Percentiles rank a stretch among this genome's conserved stretches.
These are phyloP conservation scores for Lagria hirta DNA, from an alignment of 2,888 invertebrate genomes.

Conservation along the genomic window DNA sequence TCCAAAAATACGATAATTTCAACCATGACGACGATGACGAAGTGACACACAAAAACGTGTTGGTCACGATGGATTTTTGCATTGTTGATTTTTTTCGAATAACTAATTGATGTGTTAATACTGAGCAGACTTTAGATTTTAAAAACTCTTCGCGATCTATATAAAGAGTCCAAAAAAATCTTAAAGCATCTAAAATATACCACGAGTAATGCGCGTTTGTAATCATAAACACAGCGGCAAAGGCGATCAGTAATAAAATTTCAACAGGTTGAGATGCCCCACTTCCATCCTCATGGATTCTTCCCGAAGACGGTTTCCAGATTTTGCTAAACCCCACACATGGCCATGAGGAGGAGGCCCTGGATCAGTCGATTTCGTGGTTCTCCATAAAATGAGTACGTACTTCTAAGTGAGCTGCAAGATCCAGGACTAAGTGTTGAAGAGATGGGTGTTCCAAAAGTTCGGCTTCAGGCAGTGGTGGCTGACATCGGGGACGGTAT, in stretches of 20 bases:
- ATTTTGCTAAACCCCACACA: conserved; percentile 47
- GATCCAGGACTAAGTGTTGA: conserved; percentile 76
- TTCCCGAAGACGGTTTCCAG: conserved; percentile 38
- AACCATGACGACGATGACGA: conserved; percentile 41
- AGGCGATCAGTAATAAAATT: conserved; percentile 33
- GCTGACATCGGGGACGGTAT: conserved; percentile 83
- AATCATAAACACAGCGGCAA: conserved; percentile 38
- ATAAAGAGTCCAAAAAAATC: conserved; percentile 40
- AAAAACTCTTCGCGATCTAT: conserved; percentile 30
- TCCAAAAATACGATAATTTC: conserved; percentile 48
- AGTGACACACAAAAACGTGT: conserved; percentile 36
- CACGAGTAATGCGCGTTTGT: conserved; percentile 34
- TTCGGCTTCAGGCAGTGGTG: conserved; percentile 83
- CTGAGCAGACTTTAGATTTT: conserved; percentile 34
- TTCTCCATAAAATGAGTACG: conserved; percentile 68
- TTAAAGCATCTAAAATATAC: conserved; percentile 31
- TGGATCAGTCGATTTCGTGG: conserved; percentile 65
- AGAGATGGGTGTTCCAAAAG: conserved; percentile 82
- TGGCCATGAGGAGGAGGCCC: conserved; percentile 57
- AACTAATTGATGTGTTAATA: conserved; percentile 31
- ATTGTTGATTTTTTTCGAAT: conserved; percentile 25
- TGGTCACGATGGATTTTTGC: conserved; percentile 22
- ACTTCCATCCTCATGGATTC: conserved; percentile 43
- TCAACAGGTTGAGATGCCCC: conserved; percentile 21
- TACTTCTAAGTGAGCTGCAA: conserved; percentile 83